Conservation (phyloP, 2,113 vertebrate genomes). For the cattle (Bos taurus) region ARS-UCD2.0 NC_037332.1:81109501-81110000, state of each 20-base stretch:
- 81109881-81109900: neutral
- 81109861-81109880: neutral
- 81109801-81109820: neutral
- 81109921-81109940: neutral
- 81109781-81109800: neutral
- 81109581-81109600: neutral
- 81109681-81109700: neutral
- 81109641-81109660: neutral
- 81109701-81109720: neutral
- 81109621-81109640: neutral
- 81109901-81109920: neutral
- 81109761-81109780: neutral
- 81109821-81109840: neutral
- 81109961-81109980: neutral
- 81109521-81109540: neutral
- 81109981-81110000: neutral
- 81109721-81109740: neutral
- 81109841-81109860: neutral
- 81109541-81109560: neutral
- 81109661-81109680: neutral
- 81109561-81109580: neutral
- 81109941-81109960: neutral
- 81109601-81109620: neutral
- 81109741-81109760: neutral
- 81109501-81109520: neutral